phyloP scores from a whole-genome alignment of 1,140 invertebrate species.

The Andrena cerasifolii region DNA sequence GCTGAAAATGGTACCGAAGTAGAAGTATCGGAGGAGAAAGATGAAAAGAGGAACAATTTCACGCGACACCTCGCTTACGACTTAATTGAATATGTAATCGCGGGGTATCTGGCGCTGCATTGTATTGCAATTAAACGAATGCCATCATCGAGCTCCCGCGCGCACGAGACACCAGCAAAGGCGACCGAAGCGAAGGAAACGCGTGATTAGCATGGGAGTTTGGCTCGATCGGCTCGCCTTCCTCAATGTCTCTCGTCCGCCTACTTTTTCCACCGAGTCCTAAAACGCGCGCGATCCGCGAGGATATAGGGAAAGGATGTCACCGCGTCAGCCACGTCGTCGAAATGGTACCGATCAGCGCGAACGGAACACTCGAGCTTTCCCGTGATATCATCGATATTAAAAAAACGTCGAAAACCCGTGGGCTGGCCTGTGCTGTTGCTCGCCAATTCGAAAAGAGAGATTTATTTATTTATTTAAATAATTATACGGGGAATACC shows the following conservation, averaged over 20 bases:
- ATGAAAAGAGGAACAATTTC: no score
- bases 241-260: conserved; percentile 70
- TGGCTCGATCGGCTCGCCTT: conserved; percentile 62
- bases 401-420: conserved; percentile 42
- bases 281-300: conserved; percentile 38
- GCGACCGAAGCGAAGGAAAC: conserved; percentile 55
- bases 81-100: conserved; percentile 3
- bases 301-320: conserved; percentile 45
- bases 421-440: conserved; percentile 15
- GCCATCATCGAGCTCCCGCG: conserved; percentile 16
- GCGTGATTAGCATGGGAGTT: conserved; percentile 69
- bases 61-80: neutral
- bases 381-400: conserved; percentile 52
- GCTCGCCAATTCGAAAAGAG: conserved; percentile 13
- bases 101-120: neutral
- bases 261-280: conserved; percentile 66
- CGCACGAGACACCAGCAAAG: neutral
- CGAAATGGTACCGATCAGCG: conserved; percentile 23
- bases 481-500: no score
- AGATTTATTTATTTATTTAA: no score
- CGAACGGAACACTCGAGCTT: conserved; percentile 11
- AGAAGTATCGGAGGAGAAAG: no score
- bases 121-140: conserved; percentile 46
- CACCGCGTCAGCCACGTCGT: conserved; percentile 10
- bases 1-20: no score